Evolutionary conservation across 2,797 vertebrate genomes (phyloP), one percentile per base, ranked within the genome.

Genomic region (Hydrolagus colliei): DNA sequence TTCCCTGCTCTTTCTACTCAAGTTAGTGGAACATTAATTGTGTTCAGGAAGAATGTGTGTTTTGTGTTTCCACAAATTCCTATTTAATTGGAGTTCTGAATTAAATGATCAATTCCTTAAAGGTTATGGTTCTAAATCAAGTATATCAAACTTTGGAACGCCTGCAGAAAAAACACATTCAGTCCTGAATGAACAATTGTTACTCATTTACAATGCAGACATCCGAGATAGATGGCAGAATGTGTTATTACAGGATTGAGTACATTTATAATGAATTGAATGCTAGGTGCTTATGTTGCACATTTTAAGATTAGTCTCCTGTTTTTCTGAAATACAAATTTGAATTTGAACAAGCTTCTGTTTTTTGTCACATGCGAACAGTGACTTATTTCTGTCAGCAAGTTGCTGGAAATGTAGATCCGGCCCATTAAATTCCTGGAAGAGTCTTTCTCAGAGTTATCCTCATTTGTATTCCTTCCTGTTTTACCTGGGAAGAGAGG

Each of bases 181-280:
- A 84, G 27, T 52, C 63, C 79, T 84, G 79, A 71, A 84, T 68
- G 65, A 84, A 68, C 71, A 32, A 84, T 84, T 68, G 65, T 71
- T 71, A 4, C 79, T 68, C 11, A 11, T 84, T 52, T 84, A 32
- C 18, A 84, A 71, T 41, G 20, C 65, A 71, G 79, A 84, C 79
- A 84, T 84, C 71, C 71, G 79, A 84, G 27, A 84, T 68, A 84
- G 63, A 71, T 84, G 79, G 79, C 27, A 84, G 65, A 41, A 63
- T 84, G 79, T 68, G 67, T 84, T 68, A 41, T 84, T 84, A 20
- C 79, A 84, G 79, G 68, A 71, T 71, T 71, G 67, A 71, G 79
- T 84, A 84, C 71, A 68, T 63, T 84, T 84, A 20, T 35, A 84
- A 67, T 71, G 67, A 63, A 84, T 10, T 71, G 65, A 84, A 71